Evolutionary conservation across 2,113 vertebrate species (phyloP).

Genomic region (Caranx melampygus): DNA sequence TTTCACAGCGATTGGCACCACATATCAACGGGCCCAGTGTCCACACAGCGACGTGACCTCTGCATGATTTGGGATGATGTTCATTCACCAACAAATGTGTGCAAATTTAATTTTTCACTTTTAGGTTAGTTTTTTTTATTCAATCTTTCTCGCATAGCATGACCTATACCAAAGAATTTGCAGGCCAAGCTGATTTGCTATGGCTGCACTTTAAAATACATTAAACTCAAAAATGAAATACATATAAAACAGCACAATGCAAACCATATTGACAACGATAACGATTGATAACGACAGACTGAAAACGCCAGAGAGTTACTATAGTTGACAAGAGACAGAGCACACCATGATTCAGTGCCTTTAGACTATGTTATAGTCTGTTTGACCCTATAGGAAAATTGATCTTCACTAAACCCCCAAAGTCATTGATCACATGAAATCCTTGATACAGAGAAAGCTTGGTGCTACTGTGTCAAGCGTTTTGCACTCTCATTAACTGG

Average conservation of each 20-base stretch:
- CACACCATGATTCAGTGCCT: neutral
- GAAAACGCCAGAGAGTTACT: neutral
- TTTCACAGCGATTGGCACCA: neutral
- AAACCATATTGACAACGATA: neutral
- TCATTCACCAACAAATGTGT: neutral
- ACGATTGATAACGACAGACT: neutral
- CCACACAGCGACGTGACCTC: neutral
- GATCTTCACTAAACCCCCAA: neutral
- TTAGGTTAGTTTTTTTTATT: neutral
- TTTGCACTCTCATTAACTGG: neutral
- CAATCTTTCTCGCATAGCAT: neutral
- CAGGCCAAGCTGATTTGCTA: neutral
- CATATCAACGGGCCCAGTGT: neutral
- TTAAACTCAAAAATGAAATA: neutral
- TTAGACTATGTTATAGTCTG: neutral
- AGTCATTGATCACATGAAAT: neutral
- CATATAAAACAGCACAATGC: neutral
- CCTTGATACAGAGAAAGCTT: neutral
- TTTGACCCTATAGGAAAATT: conserved; percentile 17
- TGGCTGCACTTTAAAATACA: neutral
- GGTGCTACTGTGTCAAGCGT: neutral
- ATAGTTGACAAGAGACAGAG: neutral
- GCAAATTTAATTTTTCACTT: neutral
- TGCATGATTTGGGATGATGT: neutral
- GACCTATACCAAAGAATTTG: neutral